A percentile compares a stretch with the other conserved stretches of the same genome.
These are phyloP conservation scores for Thysanoteuthis rhombus DNA, from an alignment of 2,888 invertebrate species.

Conservation along the genomic window DNA sequence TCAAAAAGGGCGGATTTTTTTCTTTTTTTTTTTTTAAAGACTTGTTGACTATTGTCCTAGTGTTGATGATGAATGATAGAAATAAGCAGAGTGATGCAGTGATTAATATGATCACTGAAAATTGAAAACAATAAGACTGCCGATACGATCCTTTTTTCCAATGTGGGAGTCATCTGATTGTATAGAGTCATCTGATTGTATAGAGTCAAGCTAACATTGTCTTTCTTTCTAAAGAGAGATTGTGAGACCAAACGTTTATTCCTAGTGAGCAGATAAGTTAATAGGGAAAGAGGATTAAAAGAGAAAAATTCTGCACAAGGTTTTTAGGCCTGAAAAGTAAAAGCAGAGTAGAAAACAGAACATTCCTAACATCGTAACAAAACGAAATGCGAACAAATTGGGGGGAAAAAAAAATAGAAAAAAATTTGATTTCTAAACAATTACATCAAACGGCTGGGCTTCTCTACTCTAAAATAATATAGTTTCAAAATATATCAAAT, in stretches of 20 bases:
- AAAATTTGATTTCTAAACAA: not conserved
- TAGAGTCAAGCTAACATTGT: not conserved
- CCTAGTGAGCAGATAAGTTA: too few relatives aligned
- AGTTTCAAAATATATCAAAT: not conserved
- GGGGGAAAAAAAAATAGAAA: too few relatives aligned
- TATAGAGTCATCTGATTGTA: not conserved
- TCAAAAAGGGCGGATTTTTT: not conserved
- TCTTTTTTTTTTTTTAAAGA: not conserved
- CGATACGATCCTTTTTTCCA: too few relatives aligned
- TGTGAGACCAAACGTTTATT: not conserved
- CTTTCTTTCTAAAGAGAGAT: not conserved
- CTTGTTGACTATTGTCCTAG: too few relatives aligned
- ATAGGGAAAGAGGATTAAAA: not conserved
- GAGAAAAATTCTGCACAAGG: not conserved
- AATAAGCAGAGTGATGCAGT: not conserved
- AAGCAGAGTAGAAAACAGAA: not conserved
- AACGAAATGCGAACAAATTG: not conserved
- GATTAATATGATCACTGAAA: not conserved
- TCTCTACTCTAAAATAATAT: not conserved
- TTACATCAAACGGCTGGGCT: not conserved
- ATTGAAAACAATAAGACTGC: too few relatives aligned
- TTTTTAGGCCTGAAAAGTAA: not conserved
- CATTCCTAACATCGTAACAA: not conserved
- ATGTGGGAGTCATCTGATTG: not conserved
- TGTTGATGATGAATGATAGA: not conserved